Evolutionary conservation across 1,140 invertebrate genomes (phyloP).

Genomic region (Drosophila grimshawi): DNA sequence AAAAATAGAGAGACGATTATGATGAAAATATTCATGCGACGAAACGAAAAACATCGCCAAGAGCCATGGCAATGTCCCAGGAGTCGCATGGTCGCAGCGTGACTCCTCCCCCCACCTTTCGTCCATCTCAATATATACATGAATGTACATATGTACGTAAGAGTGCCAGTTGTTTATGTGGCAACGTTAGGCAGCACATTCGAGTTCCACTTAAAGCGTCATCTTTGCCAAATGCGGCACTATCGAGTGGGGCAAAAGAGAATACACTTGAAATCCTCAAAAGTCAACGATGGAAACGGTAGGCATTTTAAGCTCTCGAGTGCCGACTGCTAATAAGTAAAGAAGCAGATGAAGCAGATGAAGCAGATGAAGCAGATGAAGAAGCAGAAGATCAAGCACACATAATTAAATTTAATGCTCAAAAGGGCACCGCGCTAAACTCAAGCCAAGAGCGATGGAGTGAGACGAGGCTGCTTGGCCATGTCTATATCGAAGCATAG

Average conservation of each 20-base stretch:
- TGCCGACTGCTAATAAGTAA: conserved; percentile 57
- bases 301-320: conserved; percentile 24
- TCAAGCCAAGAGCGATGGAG: neutral
- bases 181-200: conserved; percentile 75
- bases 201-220: conserved; percentile 73
- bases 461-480: conserved; percentile 1
- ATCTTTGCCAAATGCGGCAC: conserved; percentile 29
- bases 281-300: conserved; percentile 21
- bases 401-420: conserved; percentile 78
- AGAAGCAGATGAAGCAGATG: too few relatives aligned
- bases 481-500: conserved; percentile 70
- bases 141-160: neutral
- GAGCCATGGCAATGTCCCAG: conserved; percentile 38
- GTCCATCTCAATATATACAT: neutral
- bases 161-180: conserved; percentile 68
- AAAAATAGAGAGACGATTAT: conserved; percentile 79
- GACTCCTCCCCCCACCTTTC: neutral
- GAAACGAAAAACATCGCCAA: conserved; percentile 69
- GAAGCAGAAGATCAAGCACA: conserved; percentile 41
- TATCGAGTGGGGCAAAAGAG: conserved; percentile 14
- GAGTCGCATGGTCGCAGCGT: conserved; percentile 19
- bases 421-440: conserved; percentile 28
- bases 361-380: neutral
- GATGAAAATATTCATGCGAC: conserved; percentile 81
- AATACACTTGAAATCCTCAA: conserved; percentile 33